A percentile compares a stretch with the other conserved stretches of the same genome.
These are phyloP conservation scores for Lampris megalopsis DNA, from an alignment of 2,113 vertebrate species.

Conservation along the genomic window DNA sequence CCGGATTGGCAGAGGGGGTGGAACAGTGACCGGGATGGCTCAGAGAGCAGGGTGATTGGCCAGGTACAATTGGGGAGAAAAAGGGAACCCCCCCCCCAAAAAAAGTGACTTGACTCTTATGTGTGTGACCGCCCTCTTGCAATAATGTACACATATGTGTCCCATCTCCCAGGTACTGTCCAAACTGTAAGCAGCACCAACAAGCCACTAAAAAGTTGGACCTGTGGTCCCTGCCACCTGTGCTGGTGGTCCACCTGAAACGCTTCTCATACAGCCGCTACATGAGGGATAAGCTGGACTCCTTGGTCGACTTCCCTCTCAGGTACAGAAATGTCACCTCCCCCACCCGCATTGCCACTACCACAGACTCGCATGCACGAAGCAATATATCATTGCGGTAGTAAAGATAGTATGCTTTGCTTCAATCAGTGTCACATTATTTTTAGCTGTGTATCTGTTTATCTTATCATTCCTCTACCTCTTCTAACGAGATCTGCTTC, in stretches of 20 bases:
- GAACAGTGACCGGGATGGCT: too few species aligned
- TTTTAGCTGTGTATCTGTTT: background rate
- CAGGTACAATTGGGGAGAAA: too few species aligned
- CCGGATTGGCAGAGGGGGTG: too few species aligned
- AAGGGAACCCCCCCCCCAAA: too few species aligned
- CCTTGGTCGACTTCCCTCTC: constrained; percentile 93
- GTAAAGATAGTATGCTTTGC: background rate
- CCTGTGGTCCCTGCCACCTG: constrained; percentile 95
- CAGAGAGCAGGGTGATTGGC: too few species aligned
- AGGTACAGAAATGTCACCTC: constrained; percentile 36
- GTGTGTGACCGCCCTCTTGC: background rate
- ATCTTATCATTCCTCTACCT: background rate
- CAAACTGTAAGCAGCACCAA: constrained; percentile 98
- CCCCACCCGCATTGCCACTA: background rate
- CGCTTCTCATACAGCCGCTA: constrained; percentile 99
- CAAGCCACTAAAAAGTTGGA: constrained; percentile 99
- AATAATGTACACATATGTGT: background rate
- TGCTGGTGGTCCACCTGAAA: constrained; percentile 97
- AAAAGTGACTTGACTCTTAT: background rate
- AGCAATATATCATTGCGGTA: background rate
- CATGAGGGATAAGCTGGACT: constrained; percentile 99
- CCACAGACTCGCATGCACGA: background rate
- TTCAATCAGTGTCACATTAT: background rate
- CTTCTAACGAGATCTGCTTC: background rate
- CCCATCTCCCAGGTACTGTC: constrained; percentile 91